Conservation (phyloP, 1,140 invertebrate genomes). For the Oncopodura yosiiana region DNA sequence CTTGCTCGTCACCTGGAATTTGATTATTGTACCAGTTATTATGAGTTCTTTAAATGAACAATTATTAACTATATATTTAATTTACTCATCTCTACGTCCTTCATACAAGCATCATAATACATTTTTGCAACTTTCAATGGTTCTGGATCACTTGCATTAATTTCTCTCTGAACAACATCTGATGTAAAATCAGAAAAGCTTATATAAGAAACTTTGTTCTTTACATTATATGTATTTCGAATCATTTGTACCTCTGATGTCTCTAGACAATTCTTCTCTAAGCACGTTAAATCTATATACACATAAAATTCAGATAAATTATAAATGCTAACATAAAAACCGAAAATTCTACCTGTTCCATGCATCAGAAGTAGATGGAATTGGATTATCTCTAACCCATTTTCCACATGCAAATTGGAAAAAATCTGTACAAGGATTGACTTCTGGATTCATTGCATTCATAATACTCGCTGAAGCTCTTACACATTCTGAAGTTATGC, state of each 20-base stretch:
- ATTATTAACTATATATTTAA: too few relatives aligned
- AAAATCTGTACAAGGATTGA: conserved; percentile 40
- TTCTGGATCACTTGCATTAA: conserved; percentile 12
- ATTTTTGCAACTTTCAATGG: conserved; percentile 11
- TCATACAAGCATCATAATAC: conserved; percentile 18
- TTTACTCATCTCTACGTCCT: too few relatives aligned
- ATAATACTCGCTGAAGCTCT: conserved; percentile 5
- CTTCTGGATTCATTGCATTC: conserved; percentile 12
- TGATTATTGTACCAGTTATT: too few relatives aligned
- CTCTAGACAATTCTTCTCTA: conserved; percentile 13
- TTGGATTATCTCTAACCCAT: conserved; percentile 37
- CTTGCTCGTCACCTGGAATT: too few relatives aligned
- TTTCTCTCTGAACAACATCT: background rate
- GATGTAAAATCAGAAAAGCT: background rate
- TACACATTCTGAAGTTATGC: conserved; percentile 3
- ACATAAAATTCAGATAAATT: too few relatives aligned
- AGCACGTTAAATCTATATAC: conserved; percentile 25
- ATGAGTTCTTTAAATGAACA: too few relatives aligned
- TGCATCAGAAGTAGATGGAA: conserved; percentile 28
- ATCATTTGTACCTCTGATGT: conserved; percentile 15
- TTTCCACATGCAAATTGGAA: conserved; percentile 41
- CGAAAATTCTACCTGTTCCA: too few relatives aligned
- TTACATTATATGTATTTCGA: background rate
- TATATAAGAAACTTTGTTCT: background rate
- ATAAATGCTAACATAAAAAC: too few relatives aligned